phyloP scores from a whole-genome alignment of 2,113 vertebrate species.

The Gymnarchus niloticus region DNA sequence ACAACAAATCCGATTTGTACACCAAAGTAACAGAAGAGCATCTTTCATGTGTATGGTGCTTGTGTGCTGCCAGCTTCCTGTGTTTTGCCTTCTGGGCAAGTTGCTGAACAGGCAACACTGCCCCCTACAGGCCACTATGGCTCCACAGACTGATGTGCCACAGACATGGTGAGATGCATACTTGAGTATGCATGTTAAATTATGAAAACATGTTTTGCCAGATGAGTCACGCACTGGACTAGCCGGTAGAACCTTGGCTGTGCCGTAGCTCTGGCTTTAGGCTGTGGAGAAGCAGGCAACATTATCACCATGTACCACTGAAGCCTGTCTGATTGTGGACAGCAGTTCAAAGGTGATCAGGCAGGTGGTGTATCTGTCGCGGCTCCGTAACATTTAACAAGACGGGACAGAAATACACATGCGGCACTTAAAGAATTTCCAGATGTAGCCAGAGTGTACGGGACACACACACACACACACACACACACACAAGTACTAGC shows the following conservation, averaged over 20 bases:
- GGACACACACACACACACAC: neutral
- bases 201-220: neutral
- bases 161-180: neutral
- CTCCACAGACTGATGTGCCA: conserved; percentile 28
- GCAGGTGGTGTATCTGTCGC: neutral
- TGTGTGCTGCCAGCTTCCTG: conserved; percentile 46
- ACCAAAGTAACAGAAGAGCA: conserved; percentile 44
- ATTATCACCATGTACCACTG: neutral
- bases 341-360: neutral
- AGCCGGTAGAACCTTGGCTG: neutral
- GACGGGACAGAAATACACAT: neutral
- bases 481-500: neutral
- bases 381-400: neutral
- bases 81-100: conserved; percentile 39
- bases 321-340: neutral
- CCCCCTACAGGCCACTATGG: conserved; percentile 59
- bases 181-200: neutral
- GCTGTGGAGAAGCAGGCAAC: neutral
- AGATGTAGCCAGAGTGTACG: neutral
- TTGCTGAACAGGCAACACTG: conserved; percentile 61
- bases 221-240: neutral
- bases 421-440: neutral
- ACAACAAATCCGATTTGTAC: conserved; percentile 42
- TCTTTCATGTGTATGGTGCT: conserved; percentile 35
- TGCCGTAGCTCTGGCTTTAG: neutral